phyloP scores from a whole-genome alignment of 2,888 invertebrate species.

The Tupiocoris notatus region DNA sequence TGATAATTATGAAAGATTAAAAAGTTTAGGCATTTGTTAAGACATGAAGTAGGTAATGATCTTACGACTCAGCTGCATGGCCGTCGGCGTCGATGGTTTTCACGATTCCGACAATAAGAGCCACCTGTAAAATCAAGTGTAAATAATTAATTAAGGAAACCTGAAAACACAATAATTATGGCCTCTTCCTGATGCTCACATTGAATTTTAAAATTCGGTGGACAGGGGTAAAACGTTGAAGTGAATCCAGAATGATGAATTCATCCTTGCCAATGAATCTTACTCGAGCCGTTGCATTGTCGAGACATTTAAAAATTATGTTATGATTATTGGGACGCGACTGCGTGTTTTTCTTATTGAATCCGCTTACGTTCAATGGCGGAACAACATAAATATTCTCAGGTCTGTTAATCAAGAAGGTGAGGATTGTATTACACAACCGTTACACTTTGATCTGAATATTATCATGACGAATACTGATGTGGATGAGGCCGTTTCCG shows the following conservation, averaged over 20 bases:
- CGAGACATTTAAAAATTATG: no score
- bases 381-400: background rate
- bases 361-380: background rate
- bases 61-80: constrained; percentile 47
- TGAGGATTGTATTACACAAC: background rate
- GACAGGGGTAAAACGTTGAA: no score
- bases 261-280: no score
- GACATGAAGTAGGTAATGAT: constrained; percentile 15
- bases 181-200: no score
- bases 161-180: background rate
- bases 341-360: background rate
- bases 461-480: background rate
- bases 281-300: no score
- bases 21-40: no score
- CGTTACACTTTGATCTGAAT: background rate
- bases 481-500: no score
- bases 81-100: constrained; percentile 42
- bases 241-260: no score
- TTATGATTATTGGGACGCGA: background rate
- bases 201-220: no score
- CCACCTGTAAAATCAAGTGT: constrained; percentile 34
- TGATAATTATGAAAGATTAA: no score
- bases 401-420: background rate
- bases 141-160: background rate
- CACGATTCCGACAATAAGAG: constrained; percentile 21